These are phyloP conservation scores for Hedychridium roseum DNA, from an alignment of 2,888 invertebrate species.

Conservation along the genomic window DNA sequence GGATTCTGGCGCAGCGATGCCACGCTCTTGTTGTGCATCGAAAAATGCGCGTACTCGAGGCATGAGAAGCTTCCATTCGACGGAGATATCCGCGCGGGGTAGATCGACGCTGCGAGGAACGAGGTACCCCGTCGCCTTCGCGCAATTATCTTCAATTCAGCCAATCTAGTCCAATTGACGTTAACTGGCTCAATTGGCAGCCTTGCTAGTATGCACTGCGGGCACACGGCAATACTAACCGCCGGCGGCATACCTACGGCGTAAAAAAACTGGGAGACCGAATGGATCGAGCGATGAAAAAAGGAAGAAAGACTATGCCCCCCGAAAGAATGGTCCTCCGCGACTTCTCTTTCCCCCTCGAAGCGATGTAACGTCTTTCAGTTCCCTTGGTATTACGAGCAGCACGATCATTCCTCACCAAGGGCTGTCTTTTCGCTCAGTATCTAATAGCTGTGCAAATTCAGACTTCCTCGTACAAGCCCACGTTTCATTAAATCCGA, in stretches of 20 bases:
- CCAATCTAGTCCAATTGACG: slow-evolving; percentile 61
- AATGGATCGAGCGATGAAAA: slow-evolving; percentile 17
- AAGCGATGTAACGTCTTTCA: too few species aligned
- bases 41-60: too few species aligned
- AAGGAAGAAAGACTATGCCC: slow-evolving; percentile 10
- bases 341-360: background rate
- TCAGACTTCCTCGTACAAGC: too few species aligned
- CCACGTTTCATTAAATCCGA: too few species aligned
- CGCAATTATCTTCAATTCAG: slow-evolving; percentile 62
- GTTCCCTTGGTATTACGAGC: background rate
- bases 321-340: background rate
- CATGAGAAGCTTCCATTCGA: too few species aligned
- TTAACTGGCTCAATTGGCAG: slow-evolving; percentile 62
- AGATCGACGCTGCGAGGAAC: slow-evolving; percentile 29
- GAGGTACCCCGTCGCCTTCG: slow-evolving; percentile 61
- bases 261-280: slow-evolving; percentile 24
- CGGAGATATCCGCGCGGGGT: slow-evolving; percentile 19
- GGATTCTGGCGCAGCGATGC: background rate
- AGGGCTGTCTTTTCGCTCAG: too few species aligned
- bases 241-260: slow-evolving; percentile 35
- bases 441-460: too few species aligned
- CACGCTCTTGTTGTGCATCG: background rate
- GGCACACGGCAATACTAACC: slow-evolving; percentile 34
- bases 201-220: slow-evolving; percentile 30
- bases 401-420: background rate